Base-by-base conservation (phyloP, 1,140 invertebrate species). In the Periplaneta americana region DNA sequence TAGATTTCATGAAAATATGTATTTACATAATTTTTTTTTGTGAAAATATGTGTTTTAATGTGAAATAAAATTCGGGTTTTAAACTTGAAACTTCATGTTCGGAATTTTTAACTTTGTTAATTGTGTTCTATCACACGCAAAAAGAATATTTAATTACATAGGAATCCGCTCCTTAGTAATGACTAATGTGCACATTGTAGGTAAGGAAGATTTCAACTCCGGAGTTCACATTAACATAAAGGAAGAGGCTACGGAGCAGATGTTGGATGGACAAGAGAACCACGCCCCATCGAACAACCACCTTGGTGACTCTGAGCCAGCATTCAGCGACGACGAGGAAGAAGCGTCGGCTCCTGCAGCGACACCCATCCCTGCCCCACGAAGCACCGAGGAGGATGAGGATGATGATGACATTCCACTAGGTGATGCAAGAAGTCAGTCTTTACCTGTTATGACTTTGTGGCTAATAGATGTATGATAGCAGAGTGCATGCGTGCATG, bases 321-420 rank as follows among this genome's bases (percentile, higher is more conserved):
- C 91, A 31, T 96, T 96, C 86, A 96, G 95, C 82, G 95, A 96
- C 85, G 95, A 96, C 84, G 95, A 96, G 84, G 93, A 93, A 75
- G 94, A 95, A 36, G 17, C 76, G n/a, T 34, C n/a, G 15, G 18
- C 13, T 37, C 84, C 31, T 10, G 48, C 13, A 66, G 0, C n/a
- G 22, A 66, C 22, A 9, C 22, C 48, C 22, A 28, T 66, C 48
- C 22, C 48, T 8, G 10, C 28, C 48, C 48, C 48, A 66, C 48
- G 48, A 66, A 75, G 80, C 35, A 18, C 18, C 33, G 39, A 81
- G 34, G 80, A 81, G 82, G 93, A 95, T 84, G 94, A 95, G 83
- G 96, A 98, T 85, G 96, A 97, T 86, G 96, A 97, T 85, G 96
- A 97, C 86, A 91, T 96, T 81, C 95, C 95, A 39, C 86, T 96